Conservation (phyloP, 2,797 vertebrate genomes). For the Rallus crepitans region DNA sequence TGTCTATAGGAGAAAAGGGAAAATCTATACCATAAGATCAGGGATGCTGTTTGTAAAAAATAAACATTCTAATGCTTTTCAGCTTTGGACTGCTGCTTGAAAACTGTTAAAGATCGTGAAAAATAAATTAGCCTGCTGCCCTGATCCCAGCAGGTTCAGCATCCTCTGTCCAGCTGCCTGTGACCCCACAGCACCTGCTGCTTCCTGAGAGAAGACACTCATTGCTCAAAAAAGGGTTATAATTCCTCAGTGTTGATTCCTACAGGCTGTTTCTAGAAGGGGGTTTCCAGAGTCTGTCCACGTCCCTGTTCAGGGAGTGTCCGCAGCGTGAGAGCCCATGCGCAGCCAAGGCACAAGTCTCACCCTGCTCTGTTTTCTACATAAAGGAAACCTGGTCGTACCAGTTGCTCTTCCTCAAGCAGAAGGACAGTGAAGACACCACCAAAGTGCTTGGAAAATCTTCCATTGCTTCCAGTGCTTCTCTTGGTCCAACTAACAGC, state of each 20-base stretch:
- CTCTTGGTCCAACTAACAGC: background rate
- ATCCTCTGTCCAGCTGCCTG: background rate
- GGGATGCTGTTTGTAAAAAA: background rate
- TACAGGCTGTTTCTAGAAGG: background rate
- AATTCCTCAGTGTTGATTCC: background rate
- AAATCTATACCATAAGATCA: background rate
- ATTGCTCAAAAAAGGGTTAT: background rate
- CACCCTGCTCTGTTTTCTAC: background rate
- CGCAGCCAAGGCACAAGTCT: background rate
- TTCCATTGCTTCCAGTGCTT: background rate
- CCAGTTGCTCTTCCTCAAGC: background rate
- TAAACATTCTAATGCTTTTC: background rate
- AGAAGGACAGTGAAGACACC: background rate
- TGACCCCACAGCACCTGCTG: background rate
- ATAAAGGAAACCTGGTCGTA: background rate
- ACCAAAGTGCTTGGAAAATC: background rate
- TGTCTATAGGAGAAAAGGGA: background rate
- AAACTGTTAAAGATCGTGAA: background rate
- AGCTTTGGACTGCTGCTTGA: background rate
- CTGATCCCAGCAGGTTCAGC: background rate
- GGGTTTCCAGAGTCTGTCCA: background rate
- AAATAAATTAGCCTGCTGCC: background rate
- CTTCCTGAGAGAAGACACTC: background rate
- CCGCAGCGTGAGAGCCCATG: background rate
- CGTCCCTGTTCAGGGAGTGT: background rate